Conservation (phyloP, 2,797 vertebrate species). For the Anabacerthia variegaticeps region DNA sequence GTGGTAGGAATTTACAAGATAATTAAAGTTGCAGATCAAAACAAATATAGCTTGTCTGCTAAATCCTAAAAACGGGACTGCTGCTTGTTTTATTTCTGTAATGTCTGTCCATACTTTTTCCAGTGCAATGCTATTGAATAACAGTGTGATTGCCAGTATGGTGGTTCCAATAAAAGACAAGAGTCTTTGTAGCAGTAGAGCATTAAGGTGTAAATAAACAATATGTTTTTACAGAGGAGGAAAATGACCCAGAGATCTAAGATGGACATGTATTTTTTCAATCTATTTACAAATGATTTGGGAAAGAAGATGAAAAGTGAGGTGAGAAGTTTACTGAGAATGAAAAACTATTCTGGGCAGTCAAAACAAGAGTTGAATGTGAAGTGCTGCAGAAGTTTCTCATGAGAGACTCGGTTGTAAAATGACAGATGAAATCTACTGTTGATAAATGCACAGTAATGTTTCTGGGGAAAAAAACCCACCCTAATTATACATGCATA, state of each 20-base stretch:
- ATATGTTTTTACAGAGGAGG: not conserved
- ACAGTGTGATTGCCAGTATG: not conserved
- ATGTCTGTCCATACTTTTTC: not conserved
- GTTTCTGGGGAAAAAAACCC: not conserved
- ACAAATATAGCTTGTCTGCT: not conserved
- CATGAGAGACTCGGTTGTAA: not conserved
- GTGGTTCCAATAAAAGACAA: not conserved
- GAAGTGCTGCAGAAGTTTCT: conserved; percentile 49
- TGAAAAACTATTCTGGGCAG: not conserved
- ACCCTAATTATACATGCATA: conserved; percentile 66
- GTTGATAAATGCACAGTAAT: conserved; percentile 45
- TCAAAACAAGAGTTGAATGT: conserved; percentile 15
- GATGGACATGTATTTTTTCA: not conserved
- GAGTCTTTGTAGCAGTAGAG: not conserved
- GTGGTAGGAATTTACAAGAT: not conserved
- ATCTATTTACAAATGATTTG: not conserved
- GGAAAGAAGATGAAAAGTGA: not conserved
- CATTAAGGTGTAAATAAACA: conserved; percentile 13
- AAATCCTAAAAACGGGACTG: not conserved
- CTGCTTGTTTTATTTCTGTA: not conserved
- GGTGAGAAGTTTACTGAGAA: conserved; percentile 17
- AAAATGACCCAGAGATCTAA: not conserved
- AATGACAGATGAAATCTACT: conserved; percentile 33
- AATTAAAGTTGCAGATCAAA: conserved; percentile 20
- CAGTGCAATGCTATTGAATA: not conserved